Evolutionary conservation across 2,888 invertebrate species (phyloP).

Genomic region (Tetranychus truncatus): DNA sequence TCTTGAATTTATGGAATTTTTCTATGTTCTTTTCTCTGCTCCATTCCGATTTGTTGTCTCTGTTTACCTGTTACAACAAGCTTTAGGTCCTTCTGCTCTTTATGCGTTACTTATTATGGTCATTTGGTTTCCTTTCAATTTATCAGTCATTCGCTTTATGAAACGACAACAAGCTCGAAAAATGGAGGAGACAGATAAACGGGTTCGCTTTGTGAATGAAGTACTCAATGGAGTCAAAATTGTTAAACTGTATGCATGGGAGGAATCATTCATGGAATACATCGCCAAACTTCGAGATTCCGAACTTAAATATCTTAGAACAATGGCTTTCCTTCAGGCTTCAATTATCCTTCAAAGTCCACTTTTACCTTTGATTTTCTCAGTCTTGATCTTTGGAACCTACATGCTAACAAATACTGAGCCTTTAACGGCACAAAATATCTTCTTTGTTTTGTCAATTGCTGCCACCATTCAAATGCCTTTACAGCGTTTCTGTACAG

Average conservation of each 20-base stretch:
- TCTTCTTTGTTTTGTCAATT: constrained; percentile 33
- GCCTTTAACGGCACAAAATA: constrained; percentile 22
- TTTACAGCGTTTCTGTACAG: constrained; percentile 11
- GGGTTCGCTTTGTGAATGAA: constrained; percentile 83
- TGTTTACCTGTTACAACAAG: constrained; percentile 26
- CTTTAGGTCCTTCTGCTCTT: constrained; percentile 31
- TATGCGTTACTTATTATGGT: constrained; percentile 38
- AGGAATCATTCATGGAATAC: constrained; percentile 72
- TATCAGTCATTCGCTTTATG: constrained; percentile 27
- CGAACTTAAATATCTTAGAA: constrained; percentile 56
- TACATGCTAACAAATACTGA: not conserved
- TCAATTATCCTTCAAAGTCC: not conserved
- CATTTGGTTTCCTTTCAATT: constrained; percentile 34
- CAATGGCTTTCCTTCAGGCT: not conserved
- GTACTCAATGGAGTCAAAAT: constrained; percentile 79
- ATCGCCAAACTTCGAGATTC: constrained; percentile 64
- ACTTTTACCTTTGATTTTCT: not conserved
- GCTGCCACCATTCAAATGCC: constrained; percentile 32
- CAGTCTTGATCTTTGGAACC: not conserved
- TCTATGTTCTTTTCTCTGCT: constrained; percentile 33
- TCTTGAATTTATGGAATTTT: constrained; percentile 32
- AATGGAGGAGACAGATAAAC: constrained; percentile 80
- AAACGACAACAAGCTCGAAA: constrained; percentile 41
- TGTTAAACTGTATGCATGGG: constrained; percentile 83
- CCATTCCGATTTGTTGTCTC: constrained; percentile 30